A percentile compares a stretch with the other conserved stretches of the same genome.
Conservation (phyloP, 1,140 invertebrate genomes). For the Aphelenchoides fujianensis region DNA sequence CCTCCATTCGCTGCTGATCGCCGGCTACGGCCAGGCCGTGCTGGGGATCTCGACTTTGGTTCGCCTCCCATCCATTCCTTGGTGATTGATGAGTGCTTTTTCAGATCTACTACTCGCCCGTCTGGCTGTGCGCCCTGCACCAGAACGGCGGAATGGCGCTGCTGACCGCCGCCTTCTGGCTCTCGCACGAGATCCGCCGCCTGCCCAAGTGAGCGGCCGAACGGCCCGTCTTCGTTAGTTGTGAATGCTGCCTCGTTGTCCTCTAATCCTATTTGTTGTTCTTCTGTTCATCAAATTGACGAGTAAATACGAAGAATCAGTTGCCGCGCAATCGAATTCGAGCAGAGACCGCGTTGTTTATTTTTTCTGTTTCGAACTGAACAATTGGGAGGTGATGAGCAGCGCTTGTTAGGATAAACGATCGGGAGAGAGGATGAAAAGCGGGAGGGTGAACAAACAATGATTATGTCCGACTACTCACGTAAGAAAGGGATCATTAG, state of each 20-base stretch:
- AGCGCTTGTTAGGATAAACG: too few relatives aligned
- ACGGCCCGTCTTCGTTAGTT: background rate
- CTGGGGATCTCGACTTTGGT: constrained; percentile 86
- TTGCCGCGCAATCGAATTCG: too few relatives aligned
- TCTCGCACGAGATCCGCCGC: constrained; percentile 79
- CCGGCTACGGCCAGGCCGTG: constrained; percentile 76
- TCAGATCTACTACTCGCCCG: constrained; percentile 75
- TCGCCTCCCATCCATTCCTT: too few relatives aligned
- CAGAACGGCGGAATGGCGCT: constrained; percentile 87
- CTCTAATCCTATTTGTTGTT: background rate
- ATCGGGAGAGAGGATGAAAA: too few relatives aligned
- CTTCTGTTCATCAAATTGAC: background rate
- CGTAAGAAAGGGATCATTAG: too few relatives aligned
- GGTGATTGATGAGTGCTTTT: too few relatives aligned
- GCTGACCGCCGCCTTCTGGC: constrained; percentile 81
- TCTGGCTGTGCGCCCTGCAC: constrained; percentile 80
- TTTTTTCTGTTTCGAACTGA: background rate
- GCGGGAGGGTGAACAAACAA: too few relatives aligned
- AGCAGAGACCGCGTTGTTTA: too few relatives aligned
- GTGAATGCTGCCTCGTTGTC: background rate
- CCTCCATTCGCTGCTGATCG: constrained; percentile 71
- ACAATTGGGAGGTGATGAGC: background rate
- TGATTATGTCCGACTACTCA: too few relatives aligned
- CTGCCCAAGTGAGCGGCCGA: constrained; percentile 48
- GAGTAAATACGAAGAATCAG: too few relatives aligned